A percentile compares a stretch with the other conserved stretches of the same genome.
Evolutionary conservation across 2,113 vertebrate species (phyloP).

Genomic region (Gobius niger): DNA sequence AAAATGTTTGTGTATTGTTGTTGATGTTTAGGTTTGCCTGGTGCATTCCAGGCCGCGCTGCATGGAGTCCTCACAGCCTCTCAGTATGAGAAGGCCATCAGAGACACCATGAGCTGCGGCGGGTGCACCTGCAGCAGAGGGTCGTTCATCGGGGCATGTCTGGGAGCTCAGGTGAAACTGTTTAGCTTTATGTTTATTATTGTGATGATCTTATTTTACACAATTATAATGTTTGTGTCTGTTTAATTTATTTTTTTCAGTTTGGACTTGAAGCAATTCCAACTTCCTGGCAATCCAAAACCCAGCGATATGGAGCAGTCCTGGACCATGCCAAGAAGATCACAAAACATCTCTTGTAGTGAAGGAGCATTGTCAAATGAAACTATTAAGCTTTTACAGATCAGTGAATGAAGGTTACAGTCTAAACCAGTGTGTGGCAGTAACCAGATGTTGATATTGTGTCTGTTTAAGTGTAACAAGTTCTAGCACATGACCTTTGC

Average conservation of each 20-base stretch:
- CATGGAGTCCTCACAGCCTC: constrained; percentile 76
- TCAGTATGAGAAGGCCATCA: constrained; percentile 65
- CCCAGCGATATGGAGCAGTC: constrained; percentile 48
- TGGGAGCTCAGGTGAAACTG: constrained; percentile 73
- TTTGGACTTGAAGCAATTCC: constrained; percentile 68
- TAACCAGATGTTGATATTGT: constrained; percentile 63
- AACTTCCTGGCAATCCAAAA: constrained; percentile 70
- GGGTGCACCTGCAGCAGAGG: constrained; percentile 77
- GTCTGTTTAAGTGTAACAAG: constrained; percentile 52
- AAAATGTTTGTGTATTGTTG: neutral
- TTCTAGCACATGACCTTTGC: constrained; percentile 33
- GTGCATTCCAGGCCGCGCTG: constrained; percentile 78
- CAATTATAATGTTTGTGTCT: neutral
- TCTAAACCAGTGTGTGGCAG: constrained; percentile 52
- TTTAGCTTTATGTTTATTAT: neutral
- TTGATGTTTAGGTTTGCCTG: constrained; percentile 70
- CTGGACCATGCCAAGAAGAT: constrained; percentile 65
- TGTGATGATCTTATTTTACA: neutral
- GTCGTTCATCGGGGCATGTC: constrained; percentile 77
- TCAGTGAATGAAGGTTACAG: constrained; percentile 69
- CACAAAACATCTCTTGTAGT: constrained; percentile 43
- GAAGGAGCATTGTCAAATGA: neutral
- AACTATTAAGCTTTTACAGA: constrained; percentile 50
- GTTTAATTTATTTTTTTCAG: constrained; percentile 42
- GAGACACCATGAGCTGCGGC: constrained; percentile 75